Evolutionary conservation across 2,888 invertebrate genomes (phyloP).

Genomic region (Athetis lepigone): DNA sequence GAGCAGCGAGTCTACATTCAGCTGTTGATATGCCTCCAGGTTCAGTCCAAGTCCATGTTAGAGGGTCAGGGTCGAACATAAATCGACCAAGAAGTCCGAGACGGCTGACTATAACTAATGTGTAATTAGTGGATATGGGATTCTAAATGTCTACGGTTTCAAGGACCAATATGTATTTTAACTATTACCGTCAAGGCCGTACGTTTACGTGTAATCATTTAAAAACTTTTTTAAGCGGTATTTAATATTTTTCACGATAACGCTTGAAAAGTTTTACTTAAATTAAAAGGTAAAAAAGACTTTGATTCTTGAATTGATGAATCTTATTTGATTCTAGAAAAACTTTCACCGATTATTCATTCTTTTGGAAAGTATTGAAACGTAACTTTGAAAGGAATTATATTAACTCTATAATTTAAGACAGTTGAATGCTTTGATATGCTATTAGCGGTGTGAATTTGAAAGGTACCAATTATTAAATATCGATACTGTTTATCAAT

Average conservation of each 20-base stretch:
- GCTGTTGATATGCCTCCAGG: conserved; percentile 82
- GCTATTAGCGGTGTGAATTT: conserved; percentile 51
- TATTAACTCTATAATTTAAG: conserved; percentile 11
- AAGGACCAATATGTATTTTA: conserved; percentile 68
- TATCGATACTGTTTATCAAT: conserved; percentile 20
- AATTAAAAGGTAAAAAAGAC: conserved; percentile 2
- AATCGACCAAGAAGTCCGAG: conserved; percentile 84
- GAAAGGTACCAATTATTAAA: conserved; percentile 61
- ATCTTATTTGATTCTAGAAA: conserved; percentile 3
- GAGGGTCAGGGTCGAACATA: conserved; percentile 81
- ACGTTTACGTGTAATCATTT: conserved; percentile 27
- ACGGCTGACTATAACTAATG: conserved; percentile 84
- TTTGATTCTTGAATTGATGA: conserved; percentile 2
- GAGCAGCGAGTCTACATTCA: conserved; percentile 85
- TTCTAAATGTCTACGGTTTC: conserved; percentile 57
- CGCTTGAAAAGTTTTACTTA: conserved; percentile 10
- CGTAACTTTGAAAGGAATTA: conserved; percentile 45
- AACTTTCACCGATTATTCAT: conserved; percentile 7
- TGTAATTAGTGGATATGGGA: conserved; percentile 63
- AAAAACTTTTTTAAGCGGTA: conserved; percentile 24
- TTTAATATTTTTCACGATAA: conserved; percentile 28
- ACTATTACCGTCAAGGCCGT: conserved; percentile 35
- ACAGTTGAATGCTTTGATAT: conserved; percentile 34
- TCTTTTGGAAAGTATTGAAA: conserved; percentile 22
- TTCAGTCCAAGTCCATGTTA: conserved; percentile 84